These are phyloP conservation scores for Bufo gargarizans DNA, from an alignment of 2,113 vertebrate species.

Conservation along the genomic window DNA sequence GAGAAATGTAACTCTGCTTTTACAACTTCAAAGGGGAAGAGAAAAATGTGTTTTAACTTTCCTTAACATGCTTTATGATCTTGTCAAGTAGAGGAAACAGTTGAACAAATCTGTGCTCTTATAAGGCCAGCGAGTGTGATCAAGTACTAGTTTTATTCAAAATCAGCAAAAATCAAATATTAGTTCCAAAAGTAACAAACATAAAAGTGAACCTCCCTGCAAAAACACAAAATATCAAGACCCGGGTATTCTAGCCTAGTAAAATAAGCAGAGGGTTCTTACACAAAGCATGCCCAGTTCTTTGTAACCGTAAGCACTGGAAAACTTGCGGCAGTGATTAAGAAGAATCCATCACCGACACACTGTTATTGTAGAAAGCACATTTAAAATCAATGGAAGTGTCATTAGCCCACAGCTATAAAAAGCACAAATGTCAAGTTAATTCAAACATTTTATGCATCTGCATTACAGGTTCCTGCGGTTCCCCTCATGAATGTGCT, in stretches of 20 bases:
- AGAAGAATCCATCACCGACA: background rate
- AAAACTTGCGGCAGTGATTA: constrained; percentile 28
- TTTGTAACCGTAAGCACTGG: constrained; percentile 2
- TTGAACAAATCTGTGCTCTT: background rate
- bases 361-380: background rate
- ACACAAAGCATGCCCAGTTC: constrained; percentile 6
- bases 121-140: background rate
- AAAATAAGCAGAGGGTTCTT: constrained; percentile 1
- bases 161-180: background rate
- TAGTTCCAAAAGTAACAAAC: background rate
- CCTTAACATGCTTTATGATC: background rate
- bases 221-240: background rate
- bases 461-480: background rate
- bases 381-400: constrained; percentile 9
- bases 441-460: constrained; percentile 9
- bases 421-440: constrained; percentile 18
- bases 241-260: background rate
- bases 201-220: background rate
- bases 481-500: background rate
- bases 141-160: background rate
- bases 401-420: constrained; percentile 24
- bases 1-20: background rate
- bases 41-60: background rate
- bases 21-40: background rate
- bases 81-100: background rate